phyloP scores from a whole-genome alignment of 2,888 invertebrate species.

The Falcaria lacertinaria region DNA sequence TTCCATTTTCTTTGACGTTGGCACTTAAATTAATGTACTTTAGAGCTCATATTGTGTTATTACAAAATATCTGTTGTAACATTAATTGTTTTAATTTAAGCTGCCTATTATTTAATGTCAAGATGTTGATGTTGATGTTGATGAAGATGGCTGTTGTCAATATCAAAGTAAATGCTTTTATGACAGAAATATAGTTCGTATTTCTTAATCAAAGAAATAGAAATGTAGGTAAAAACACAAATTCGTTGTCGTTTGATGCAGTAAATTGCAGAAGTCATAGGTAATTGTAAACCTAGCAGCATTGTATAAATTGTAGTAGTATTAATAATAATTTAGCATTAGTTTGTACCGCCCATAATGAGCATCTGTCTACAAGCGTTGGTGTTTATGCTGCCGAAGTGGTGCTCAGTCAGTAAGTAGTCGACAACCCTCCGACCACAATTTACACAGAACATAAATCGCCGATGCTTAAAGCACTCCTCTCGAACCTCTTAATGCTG shows the following conservation, averaged over 20 bases:
- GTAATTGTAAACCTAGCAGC: no score
- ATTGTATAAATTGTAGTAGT: background rate
- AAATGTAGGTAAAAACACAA: no score
- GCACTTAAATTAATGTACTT: slow-evolving; percentile 35
- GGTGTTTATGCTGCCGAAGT: slow-evolving; percentile 24
- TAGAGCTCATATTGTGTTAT: slow-evolving; percentile 14
- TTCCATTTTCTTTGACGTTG: slow-evolving; percentile 36
- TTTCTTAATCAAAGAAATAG: no score
- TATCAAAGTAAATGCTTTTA: no score
- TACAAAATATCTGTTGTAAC: slow-evolving; percentile 7
- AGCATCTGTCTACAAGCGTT: slow-evolving; percentile 29
- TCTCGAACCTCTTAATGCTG: slow-evolving; percentile 44
- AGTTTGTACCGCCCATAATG: slow-evolving; percentile 23
- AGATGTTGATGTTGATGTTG: background rate
- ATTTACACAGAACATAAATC: slow-evolving; percentile 49
- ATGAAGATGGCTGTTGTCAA: no score
- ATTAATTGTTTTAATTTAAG: background rate
- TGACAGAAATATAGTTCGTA: no score
- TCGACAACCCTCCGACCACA: slow-evolving; percentile 35
- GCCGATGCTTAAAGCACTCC: slow-evolving; percentile 48
- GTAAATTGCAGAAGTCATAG: no score
- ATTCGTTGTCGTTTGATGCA: no score
- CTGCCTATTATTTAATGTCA: background rate
- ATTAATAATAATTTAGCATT: background rate
- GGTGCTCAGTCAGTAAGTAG: slow-evolving; percentile 22